phyloP scores from a whole-genome alignment of 2,888 invertebrate genomes.

The Brachycybe producta region DNA sequence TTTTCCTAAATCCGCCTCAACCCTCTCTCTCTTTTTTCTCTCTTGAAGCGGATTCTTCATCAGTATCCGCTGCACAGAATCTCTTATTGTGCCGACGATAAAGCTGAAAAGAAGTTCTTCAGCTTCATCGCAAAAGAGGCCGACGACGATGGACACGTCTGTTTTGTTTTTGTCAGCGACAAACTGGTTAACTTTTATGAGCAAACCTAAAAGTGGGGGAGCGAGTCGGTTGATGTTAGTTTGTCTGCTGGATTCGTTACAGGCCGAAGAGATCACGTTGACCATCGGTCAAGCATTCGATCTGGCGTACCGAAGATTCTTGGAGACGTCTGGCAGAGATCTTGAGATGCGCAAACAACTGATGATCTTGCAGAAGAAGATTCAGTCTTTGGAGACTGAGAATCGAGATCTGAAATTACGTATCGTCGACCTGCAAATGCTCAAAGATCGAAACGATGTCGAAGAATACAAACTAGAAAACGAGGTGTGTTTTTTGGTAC shows the following conservation, averaged over 20 bases:
- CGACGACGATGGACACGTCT: slow-evolving; percentile 70
- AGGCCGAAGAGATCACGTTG: slow-evolving; percentile 90
- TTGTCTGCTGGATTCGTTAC: slow-evolving; percentile 12
- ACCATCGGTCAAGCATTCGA: slow-evolving; percentile 98
- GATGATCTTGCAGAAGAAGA: slow-evolving; percentile 66
- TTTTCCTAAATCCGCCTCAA: too few species aligned
- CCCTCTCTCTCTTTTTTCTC: slow-evolving; percentile 7
- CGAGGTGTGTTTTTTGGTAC: slow-evolving; percentile 15
- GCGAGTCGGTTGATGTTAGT: neutral
- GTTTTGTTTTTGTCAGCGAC: slow-evolving; percentile 94
- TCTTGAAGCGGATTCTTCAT: slow-evolving; percentile 57
- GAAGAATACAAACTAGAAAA: slow-evolving; percentile 20
- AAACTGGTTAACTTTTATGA: slow-evolving; percentile 51
- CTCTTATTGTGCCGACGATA: slow-evolving; percentile 98
- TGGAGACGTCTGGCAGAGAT: slow-evolving; percentile 82
- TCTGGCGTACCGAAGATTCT: slow-evolving; percentile 81
- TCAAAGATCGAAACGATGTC: slow-evolving; percentile 29
- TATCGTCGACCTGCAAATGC: slow-evolving; percentile 50
- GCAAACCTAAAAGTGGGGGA: neutral
- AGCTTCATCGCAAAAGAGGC: slow-evolving; percentile 81
- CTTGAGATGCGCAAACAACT: slow-evolving; percentile 68
- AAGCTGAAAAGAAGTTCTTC: slow-evolving; percentile 93
- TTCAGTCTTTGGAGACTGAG: slow-evolving; percentile 74
- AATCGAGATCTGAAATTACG: slow-evolving; percentile 69
- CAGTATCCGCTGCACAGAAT: slow-evolving; percentile 94